phyloP scores from a whole-genome alignment of 2,113 vertebrate genomes.

The Neofelis nebulosa region DNA sequence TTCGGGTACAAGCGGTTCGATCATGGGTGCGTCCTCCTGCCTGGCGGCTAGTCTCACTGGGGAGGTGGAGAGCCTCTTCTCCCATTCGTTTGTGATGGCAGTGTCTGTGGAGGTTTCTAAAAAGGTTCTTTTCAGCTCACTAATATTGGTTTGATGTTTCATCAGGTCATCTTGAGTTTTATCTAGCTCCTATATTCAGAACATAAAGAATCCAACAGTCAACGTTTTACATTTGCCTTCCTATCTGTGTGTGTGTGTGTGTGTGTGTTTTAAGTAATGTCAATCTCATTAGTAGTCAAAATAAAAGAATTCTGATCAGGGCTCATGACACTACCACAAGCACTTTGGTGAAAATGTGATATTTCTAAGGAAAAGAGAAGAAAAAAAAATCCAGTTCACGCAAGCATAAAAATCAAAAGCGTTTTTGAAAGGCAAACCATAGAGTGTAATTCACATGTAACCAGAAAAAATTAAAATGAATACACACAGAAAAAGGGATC shows the following conservation, averaged over 20 bases:
- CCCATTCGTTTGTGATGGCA: conserved; percentile 91
- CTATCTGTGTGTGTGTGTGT: neutral
- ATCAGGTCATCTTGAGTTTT: conserved; percentile 90
- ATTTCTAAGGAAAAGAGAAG: conserved; percentile 80
- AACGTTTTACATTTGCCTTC: conserved; percentile 57
- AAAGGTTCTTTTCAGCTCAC: conserved; percentile 96
- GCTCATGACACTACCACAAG: conserved; percentile 83
- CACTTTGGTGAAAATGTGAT: conserved; percentile 86
- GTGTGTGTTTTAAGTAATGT: conserved; percentile 24
- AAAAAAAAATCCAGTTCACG: conserved; percentile 74
- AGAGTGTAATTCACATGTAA: conserved; percentile 55
- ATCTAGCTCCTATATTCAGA: conserved; percentile 86
- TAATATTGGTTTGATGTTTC: conserved; percentile 96
- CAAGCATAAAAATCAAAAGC: conserved; percentile 72
- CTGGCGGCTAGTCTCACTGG: conserved; percentile 88
- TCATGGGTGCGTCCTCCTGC: conserved; percentile 93
- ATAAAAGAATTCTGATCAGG: conserved; percentile 66
- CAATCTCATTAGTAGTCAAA: conserved; percentile 78
- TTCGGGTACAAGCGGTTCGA: conserved; percentile 93
- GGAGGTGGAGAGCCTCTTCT: conserved; percentile 94
- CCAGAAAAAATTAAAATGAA: conserved; percentile 75
- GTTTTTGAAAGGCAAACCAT: conserved; percentile 59
- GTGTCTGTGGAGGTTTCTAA: conserved; percentile 89
- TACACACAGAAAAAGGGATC: conserved; percentile 54
- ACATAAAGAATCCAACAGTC: conserved; percentile 71